Evolutionary conservation across 53 echinoderm and acorn worm genomes (phyloP).

Genomic region (Paelopatides confundens): DNA sequence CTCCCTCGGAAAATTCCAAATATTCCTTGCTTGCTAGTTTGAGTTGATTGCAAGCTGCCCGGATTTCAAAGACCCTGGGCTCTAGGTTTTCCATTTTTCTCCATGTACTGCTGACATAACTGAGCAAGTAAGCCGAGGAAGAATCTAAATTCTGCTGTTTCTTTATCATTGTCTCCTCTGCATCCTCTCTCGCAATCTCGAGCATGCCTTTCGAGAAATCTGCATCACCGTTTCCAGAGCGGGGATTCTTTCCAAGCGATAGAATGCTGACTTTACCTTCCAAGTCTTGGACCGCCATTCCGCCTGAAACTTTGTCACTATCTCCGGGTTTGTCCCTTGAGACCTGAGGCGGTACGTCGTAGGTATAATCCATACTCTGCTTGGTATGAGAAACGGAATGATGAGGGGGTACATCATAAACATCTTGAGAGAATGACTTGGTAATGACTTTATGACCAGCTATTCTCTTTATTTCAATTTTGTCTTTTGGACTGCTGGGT

Average conservation of each 20-base stretch:
- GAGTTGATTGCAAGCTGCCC: constrained; percentile 90
- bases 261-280: constrained; percentile 49
- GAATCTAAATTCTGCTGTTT: constrained; percentile 88
- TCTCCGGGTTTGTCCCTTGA: constrained; percentile 84
- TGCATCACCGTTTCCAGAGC: background rate
- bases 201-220: constrained; percentile 52
- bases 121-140: constrained; percentile 83
- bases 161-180: constrained; percentile 86
- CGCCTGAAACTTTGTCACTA: constrained; percentile 13
- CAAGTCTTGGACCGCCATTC: constrained; percentile 55
- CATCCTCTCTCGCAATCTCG: constrained; percentile 87
- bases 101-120: constrained; percentile 98
- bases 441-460: constrained; percentile 28
- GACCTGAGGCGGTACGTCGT: constrained; percentile 96
- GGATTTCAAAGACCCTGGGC: constrained; percentile 85
- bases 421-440: constrained; percentile 60
- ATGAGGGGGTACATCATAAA: constrained; percentile 82
- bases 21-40: constrained; percentile 89
- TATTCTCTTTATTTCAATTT: constrained; percentile 12
- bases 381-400: constrained; percentile 31
- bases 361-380: constrained; percentile 77
- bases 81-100: constrained; percentile 72
- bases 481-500: constrained; percentile 45
- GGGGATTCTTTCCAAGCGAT: constrained; percentile 11
- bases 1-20: constrained; percentile 82